A percentile compares a stretch with the other conserved stretches of the same genome.
Evolutionary conservation across 2,888 invertebrate genomes (phyloP).

Genomic region (Thecocarcelia acutangulata): DNA sequence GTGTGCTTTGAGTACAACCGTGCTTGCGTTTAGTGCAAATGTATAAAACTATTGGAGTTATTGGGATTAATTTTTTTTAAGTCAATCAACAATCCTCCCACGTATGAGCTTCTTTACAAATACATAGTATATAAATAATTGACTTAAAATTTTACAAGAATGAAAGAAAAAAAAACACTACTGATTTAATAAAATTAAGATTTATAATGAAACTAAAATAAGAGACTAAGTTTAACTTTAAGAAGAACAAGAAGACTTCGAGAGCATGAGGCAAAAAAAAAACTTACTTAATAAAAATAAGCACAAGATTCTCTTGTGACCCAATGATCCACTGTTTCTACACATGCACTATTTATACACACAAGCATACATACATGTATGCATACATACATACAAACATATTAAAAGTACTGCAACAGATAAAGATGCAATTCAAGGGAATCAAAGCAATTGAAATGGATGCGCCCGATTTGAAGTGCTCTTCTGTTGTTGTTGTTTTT

Average conservation of each 20-base stretch:
- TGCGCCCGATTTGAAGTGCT: slow-evolving; percentile 17
- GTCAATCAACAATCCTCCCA: slow-evolving; percentile 21
- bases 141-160: neutral
- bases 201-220: slow-evolving; percentile 58
- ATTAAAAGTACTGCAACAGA: slow-evolving; percentile 15
- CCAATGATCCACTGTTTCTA: slow-evolving; percentile 68
- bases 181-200: slow-evolving; percentile 52
- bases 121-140: slow-evolving; percentile 14
- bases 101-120: slow-evolving; percentile 22
- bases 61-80: too few species aligned
- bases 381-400: neutral
- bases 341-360: slow-evolving; percentile 37
- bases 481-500: too few species aligned
- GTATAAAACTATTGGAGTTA: too few species aligned
- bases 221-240: slow-evolving; percentile 47
- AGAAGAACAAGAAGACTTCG: slow-evolving; percentile 35
- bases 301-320: slow-evolving; percentile 65
- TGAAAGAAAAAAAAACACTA: slow-evolving; percentile 32
- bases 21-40: too few species aligned
- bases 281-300: slow-evolving; percentile 35
- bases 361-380: neutral
- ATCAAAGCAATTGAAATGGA: slow-evolving; percentile 49
- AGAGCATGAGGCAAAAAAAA: slow-evolving; percentile 8
- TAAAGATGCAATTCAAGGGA: slow-evolving; percentile 64
- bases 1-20: too few species aligned